Percentiles rank a stretch among this genome's conserved stretches.
phyloP scores from a whole-genome alignment of 1,140 invertebrate species.

The Popillia japonica region DNA sequence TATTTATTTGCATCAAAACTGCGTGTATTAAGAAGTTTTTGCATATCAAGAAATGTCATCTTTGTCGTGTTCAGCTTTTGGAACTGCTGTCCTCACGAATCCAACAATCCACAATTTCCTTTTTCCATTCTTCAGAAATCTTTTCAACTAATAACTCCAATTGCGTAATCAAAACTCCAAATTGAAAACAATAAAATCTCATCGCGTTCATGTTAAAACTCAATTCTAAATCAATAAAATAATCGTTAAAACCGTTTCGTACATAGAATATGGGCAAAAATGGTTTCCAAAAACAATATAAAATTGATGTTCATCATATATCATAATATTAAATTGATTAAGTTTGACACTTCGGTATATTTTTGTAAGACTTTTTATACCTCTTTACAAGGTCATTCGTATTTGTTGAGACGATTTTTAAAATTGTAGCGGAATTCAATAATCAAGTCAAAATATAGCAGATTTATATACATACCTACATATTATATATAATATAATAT shows the following conservation, averaged over 20 bases:
- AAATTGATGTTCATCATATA: slow-evolving; percentile 5
- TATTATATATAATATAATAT: too few species aligned
- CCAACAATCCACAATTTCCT: too few species aligned
- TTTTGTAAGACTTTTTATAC: slow-evolving; percentile 34
- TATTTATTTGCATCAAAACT: too few species aligned
- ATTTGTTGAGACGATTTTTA: slow-evolving; percentile 2
- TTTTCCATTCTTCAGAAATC: too few species aligned
- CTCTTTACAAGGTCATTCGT: slow-evolving; percentile 29
- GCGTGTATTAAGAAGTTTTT: too few species aligned
- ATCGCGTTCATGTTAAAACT: neutral
- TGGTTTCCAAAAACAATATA: neutral
- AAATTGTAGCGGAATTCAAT: neutral
- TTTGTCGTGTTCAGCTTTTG: too few species aligned
- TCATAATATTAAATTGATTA: slow-evolving; percentile 23
- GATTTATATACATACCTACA: too few species aligned
- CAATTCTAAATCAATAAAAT: neutral
- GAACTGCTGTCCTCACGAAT: too few species aligned
- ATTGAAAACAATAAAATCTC: slow-evolving; percentile 9
- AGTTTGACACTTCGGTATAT: slow-evolving; percentile 29
- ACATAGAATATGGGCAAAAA: neutral
- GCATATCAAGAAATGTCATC: too few species aligned
- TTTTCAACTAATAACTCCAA: too few species aligned
- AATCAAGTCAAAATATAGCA: neutral
- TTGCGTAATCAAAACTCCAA: neutral
- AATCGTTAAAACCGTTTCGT: neutral